phyloP scores from a whole-genome alignment of 2,888 invertebrate species.

The Abscondita cerata region DNA sequence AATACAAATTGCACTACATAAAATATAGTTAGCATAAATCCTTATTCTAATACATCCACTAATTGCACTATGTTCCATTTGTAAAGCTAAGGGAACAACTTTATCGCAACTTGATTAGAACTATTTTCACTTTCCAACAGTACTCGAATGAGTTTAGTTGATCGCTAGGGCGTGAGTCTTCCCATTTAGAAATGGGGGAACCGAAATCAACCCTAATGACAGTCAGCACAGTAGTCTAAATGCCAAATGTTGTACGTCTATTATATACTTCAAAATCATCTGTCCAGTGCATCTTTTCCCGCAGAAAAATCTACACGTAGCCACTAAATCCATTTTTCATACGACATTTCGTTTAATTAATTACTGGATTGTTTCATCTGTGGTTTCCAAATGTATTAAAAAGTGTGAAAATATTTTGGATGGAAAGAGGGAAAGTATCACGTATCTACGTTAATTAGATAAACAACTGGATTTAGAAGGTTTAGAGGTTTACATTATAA shows the following conservation, averaged over 20 bases:
- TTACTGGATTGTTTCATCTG: too few relatives aligned
- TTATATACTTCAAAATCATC: neutral
- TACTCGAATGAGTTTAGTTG: conserved; percentile 15
- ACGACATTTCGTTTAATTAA: too few relatives aligned
- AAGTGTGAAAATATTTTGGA: too few relatives aligned
- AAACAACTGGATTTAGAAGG: conserved; percentile 19
- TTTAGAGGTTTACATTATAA: conserved; percentile 17
- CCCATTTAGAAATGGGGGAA: conserved; percentile 18
- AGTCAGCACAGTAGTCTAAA: conserved; percentile 28
- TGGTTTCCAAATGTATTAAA: too few relatives aligned
- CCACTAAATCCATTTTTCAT: too few relatives aligned
- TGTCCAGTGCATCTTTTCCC: neutral
- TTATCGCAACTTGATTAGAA: conserved; percentile 22
- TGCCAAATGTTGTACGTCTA: conserved; percentile 15
- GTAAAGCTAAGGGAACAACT: conserved; percentile 3
- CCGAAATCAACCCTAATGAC: conserved; percentile 32
- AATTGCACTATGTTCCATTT: too few relatives aligned
- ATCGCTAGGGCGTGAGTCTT: conserved; percentile 17
- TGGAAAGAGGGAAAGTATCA: too few relatives aligned
- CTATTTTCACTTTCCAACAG: conserved; percentile 20
- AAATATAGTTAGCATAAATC: too few relatives aligned
- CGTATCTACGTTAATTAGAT: conserved; percentile 25
- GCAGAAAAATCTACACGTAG: neutral
- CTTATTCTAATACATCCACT: too few relatives aligned
- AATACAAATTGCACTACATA: too few relatives aligned